Base-by-base conservation (phyloP, 2,888 invertebrate genomes). In the Dolichomitus sp. region DNA sequence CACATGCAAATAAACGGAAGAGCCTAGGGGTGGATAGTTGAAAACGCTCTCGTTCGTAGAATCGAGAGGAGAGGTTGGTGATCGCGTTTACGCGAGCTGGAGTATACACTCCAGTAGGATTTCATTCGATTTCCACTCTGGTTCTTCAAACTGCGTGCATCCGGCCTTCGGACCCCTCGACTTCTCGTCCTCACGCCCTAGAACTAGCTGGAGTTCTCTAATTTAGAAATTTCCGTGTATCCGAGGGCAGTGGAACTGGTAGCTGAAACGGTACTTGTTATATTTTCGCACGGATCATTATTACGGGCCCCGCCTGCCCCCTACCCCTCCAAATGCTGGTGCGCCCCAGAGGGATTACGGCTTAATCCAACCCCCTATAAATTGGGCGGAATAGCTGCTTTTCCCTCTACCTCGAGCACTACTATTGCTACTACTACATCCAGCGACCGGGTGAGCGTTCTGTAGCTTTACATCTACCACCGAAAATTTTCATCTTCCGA, bases 211-310 rank as follows among this genome's bases (percentile, higher is more conserved):
- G 79, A 88, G 79, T 88, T 86, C 87, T 87, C 89, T 88, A 88
- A 89, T 90, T 89, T 86, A 85, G 87, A 88, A 84, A 87, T 88
- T 87, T 86, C 86, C 83, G 45, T 61, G 75, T 72, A 78, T 81
- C 66, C 66, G 11, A 27, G 45, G 19, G 23, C 40, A 81, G 68
- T 12, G 33, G 17, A 70, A 80, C 73, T 85, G 37, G 40, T 61
- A 63, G 14, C 12, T 14, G 7, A 37, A 50, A 30, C 17, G 33
- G 30, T 86, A 87, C 87, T 88, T 86, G 89, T 87, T 90, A 88
- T 89, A 90, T 88, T 90, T 91, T 89, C 86, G 80, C 74, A 86
- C 84, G 86, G 87, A 90, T 90, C 89, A 88, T 91, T 89, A 91
- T 90, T 89, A 88, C 88, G 87, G 82, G 83, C 81, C 84, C 85